Base-by-base conservation (phyloP, 92 coral and sea anemone species). In the Heteractis magnifica region DNA sequence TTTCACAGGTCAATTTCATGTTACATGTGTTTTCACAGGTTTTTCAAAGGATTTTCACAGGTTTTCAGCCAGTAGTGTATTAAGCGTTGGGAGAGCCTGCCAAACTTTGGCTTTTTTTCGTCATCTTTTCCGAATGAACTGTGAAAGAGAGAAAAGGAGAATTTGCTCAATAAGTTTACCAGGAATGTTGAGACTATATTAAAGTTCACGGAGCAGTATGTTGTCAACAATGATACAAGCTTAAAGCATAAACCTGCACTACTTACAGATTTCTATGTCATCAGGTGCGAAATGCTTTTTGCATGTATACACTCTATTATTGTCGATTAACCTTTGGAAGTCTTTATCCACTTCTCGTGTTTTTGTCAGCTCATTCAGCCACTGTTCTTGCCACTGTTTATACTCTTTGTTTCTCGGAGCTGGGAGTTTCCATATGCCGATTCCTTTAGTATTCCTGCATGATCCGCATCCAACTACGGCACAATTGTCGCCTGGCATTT, bases 191-290 rank as follows among this genome's bases (percentile, higher is more conserved):
- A 70, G 75, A 70, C 9, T 3, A 3, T 3, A 3, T 53, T 0
- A 1, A 70, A 70, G 75, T 70, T 70, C 75, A 70, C 49, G 56
- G 56, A 53, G 56, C 75, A 70, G 75, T 70, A 70, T 70, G 75
- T 70, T 20, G 75, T 2, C 75, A 70, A 53, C 56, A 53, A 53
- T 1, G 56, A 53, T 53, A 53, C 56, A 53, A 53, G 56, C 56
- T 53, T 53, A 53, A 53, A 53, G 56, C 56, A 53, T 53, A 53
- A 53, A 53, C 56, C 58, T 53, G 58, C 58, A 56, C 34, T 74
- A 83, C 86, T 83, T 76, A 86, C 89, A 86, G 44, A 86, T 86
- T 86, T 85, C 80, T 51, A 89, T 84, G 26, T 88, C 84, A 21
- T 89, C 89, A 51, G 83, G 71, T 18, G 41, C 72, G 34, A 81